Evolutionary conservation across 2,888 invertebrate species (phyloP).

Genomic region (Diaprepes abbreviatus): DNA sequence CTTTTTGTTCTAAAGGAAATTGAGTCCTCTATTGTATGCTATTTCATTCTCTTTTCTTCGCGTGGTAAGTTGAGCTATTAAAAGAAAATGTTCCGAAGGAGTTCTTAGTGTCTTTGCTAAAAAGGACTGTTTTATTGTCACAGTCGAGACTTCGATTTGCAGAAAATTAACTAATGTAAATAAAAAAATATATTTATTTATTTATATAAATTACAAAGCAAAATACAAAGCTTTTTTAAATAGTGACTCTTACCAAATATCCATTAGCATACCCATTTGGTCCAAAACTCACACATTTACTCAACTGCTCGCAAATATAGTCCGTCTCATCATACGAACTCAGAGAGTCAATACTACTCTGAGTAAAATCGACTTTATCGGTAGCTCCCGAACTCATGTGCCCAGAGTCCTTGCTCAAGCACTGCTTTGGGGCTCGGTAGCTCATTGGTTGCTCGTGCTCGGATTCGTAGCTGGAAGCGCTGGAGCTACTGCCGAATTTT

Average conservation of each 20-base stretch:
- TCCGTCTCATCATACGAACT: slow-evolving; percentile 67
- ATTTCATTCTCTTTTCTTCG: neutral
- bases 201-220: no score
- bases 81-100: neutral
- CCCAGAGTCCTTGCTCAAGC: slow-evolving; percentile 66
- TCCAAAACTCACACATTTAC: slow-evolving; percentile 59
- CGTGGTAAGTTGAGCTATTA: neutral
- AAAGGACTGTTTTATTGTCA: no score
- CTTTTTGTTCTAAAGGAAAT: slow-evolving; percentile 3
- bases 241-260: slow-evolving; percentile 56
- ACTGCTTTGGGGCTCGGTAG: slow-evolving; percentile 51
- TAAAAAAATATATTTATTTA: no score
- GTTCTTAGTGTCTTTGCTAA: no score
- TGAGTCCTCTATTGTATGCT: neutral
- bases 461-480: slow-evolving; percentile 66
- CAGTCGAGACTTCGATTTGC: no score
- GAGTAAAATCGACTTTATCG: slow-evolving; percentile 64
- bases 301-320: slow-evolving; percentile 63
- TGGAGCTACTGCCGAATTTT: slow-evolving; percentile 65
- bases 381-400: slow-evolving; percentile 64
- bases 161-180: no score
- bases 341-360: slow-evolving; percentile 66
- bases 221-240: no score
- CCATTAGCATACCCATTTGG: slow-evolving; percentile 56
- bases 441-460: slow-evolving; percentile 56